A percentile compares a stretch with the other conserved stretches of the same genome.
phyloP scores from a whole-genome alignment of 1,140 invertebrate genomes.

The Ruditapes philippinarum region DNA sequence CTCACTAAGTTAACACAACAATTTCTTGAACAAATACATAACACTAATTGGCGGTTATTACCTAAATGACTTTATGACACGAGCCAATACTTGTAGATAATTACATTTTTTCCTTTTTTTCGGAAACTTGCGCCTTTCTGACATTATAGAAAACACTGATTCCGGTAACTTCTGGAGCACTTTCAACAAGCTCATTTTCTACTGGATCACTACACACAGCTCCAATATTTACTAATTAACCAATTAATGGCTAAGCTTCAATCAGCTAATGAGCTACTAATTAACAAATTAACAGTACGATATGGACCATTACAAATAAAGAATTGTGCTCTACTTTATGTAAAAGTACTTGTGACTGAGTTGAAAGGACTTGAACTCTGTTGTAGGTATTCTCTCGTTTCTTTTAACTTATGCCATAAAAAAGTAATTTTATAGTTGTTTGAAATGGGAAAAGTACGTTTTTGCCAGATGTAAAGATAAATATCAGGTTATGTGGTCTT shows the following conservation, averaged over 20 bases:
- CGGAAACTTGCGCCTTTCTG: not conserved
- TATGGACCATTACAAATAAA: not conserved
- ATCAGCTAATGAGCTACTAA: not conserved
- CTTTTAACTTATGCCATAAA: not conserved
- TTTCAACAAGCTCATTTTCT: not conserved
- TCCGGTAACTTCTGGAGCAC: not conserved
- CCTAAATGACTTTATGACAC: not conserved
- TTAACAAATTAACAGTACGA: not conserved
- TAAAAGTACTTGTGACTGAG: not conserved
- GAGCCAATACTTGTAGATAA: not conserved
- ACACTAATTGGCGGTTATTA: conserved; percentile 26
- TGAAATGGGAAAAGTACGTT: not conserved
- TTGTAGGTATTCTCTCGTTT: not conserved
- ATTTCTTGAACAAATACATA: conserved; percentile 35
- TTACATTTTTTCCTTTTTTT: conserved; percentile 16
- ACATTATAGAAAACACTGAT: not conserved
- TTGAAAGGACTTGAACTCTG: not conserved
- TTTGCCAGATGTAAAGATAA: not conserved
- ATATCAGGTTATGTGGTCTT: no score
- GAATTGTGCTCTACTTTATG: not conserved
- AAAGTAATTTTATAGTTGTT: not conserved
- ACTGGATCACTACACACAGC: not conserved
- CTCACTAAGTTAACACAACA: not conserved
- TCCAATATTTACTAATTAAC: not conserved
- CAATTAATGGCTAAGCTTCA: not conserved